Evolutionary conservation across 30 jellyfish, hydroid and myxozoan genomes (phyloP), one percentile per base, ranked within the genome.

Genomic region (Turritopsis dohrnii): DNA sequence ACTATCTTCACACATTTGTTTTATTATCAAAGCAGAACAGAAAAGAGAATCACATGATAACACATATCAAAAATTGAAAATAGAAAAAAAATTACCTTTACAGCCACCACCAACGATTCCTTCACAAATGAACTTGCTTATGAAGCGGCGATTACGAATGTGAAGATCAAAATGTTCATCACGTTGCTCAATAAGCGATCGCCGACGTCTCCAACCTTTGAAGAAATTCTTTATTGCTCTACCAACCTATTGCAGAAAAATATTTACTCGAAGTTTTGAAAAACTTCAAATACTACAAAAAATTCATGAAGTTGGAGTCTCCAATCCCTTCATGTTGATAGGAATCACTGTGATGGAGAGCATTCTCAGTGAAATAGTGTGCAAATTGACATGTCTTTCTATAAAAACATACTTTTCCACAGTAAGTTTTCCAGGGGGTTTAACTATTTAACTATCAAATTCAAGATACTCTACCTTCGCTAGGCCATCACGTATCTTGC

Each of bases 101-200:
- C 99, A 94, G 23, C 97, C 95, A 22, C 99, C 99, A 1, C 99
- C 99, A 72, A 94, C 99, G 16, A 94, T 30, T 25, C 99, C 99
- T 89, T 94, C 99, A 79, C 99, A 94, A 25, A 94, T 79, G 25
- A 94, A 82, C 65, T 94, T 94, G 79, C 99, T 94, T 90, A 94
- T 86, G 76, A 94, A 94, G 4, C 99, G 79, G 23, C 95, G 82
- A 71, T 94, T 86, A 26, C 99, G 94, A 52, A 94, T 81, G 82
- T 94, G 99, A 31, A 86, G 71, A 81, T 94, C 97, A 60, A 94
- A 94, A 54, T 88, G 71, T 30, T 86, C 97, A 75, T 94, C 96
- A 52, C 99, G 80, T 65, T 84, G 94, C 81, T 54, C 95, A 28
- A 84, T 81, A 28, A 94, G 54, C 20, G 93, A 79, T 24, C 99